phyloP scores from a whole-genome alignment of 2,888 invertebrate species.

The Embidobia sp. region DNA sequence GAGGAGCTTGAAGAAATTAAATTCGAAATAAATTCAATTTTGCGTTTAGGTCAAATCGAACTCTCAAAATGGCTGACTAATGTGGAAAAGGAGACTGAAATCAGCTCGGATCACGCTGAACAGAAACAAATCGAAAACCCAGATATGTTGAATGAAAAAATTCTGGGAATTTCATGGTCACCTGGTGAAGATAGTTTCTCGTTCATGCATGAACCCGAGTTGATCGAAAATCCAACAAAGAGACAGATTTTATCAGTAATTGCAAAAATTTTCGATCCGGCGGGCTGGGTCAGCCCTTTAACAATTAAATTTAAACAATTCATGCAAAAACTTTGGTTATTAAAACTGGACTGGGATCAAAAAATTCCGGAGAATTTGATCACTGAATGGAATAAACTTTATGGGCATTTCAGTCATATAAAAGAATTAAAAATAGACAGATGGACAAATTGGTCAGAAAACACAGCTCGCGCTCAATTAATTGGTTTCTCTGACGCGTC shows the following conservation, averaged over 20 bases:
- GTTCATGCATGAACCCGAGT: neutral
- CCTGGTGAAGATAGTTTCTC: neutral
- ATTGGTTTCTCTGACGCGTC: constrained; percentile 14
- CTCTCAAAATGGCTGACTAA: too few relatives aligned
- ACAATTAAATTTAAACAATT: neutral
- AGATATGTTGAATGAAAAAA: neutral
- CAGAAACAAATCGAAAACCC: too few relatives aligned
- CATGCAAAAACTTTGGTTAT: neutral
- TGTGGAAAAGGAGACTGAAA: too few relatives aligned
- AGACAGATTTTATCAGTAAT: neutral
- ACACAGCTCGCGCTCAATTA: neutral
- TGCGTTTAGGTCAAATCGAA: too few relatives aligned
- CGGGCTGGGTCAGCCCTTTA: neutral
- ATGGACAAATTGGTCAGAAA: neutral
- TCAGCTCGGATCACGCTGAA: too few relatives aligned
- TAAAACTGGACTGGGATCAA: neutral
- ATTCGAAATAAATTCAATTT: too few relatives aligned
- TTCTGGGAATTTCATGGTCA: neutral
- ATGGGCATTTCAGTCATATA: neutral
- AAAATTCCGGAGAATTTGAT: neutral
- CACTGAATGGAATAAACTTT: neutral
- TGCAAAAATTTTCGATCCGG: constrained; percentile 4
- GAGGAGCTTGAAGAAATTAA: too few relatives aligned
- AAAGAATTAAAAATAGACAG: neutral
- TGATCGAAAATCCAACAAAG: neutral